A percentile compares a stretch with the other conserved stretches of the same genome.
Conservation (phyloP, 2,797 vertebrate species). For the Rhinogobio ventralis region DNA sequence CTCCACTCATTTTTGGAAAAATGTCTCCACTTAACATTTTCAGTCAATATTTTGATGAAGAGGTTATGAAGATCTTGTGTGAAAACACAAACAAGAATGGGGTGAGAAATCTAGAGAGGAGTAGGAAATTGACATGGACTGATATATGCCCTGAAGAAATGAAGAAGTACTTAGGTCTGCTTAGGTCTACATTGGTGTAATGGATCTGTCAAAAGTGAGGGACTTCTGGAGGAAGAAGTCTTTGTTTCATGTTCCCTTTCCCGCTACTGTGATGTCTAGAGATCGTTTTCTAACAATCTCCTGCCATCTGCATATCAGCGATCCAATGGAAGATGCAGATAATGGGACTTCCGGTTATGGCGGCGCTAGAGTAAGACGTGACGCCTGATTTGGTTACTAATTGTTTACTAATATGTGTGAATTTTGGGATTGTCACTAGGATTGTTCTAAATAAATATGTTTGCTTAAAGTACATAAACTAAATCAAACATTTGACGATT, state of each 20-base stretch:
- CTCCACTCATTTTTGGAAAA: neutral
- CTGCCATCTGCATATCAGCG: too few relatives aligned
- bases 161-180: neutral
- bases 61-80: neutral
- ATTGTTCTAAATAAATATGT: too few relatives aligned
- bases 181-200: neutral
- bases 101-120: too few relatives aligned
- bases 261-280: neutral
- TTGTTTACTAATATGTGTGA: too few relatives aligned
- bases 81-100: too few relatives aligned
- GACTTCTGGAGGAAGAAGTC: slow-evolving; percentile 28
- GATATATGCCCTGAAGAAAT: neutral
- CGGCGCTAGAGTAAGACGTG: too few relatives aligned
- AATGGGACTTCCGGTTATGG: too few relatives aligned
- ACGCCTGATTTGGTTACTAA: too few relatives aligned
- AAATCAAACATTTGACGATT: too few relatives aligned
- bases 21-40: neutral
- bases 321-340: slow-evolving; percentile 31
- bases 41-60: neutral
- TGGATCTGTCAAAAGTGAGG: neutral
- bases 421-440: too few relatives aligned
- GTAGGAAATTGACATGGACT: neutral
- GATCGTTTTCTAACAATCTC: slow-evolving; percentile 9
- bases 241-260: slow-evolving; percentile 5
- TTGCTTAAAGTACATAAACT: too few relatives aligned